Conservation (phyloP, 2,113 vertebrate species). For the Camelus dromedarius region DNA sequence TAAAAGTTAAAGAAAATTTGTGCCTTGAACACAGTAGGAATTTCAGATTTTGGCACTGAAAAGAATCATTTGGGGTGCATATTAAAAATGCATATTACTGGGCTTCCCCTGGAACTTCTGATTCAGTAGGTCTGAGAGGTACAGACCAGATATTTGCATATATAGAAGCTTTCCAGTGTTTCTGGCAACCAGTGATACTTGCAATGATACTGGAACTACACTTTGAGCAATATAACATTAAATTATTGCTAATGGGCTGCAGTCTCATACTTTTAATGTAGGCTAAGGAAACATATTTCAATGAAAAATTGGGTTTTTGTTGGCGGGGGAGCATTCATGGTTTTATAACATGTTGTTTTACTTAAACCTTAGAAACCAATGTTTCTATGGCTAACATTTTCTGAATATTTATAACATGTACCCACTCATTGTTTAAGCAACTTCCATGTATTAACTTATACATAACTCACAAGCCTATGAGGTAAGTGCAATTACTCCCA, state of each 20-base stretch:
- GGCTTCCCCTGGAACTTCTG: neutral
- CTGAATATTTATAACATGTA: neutral
- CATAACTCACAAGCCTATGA: neutral
- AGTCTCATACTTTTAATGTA: neutral
- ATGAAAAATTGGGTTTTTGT: neutral
- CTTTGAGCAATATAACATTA: neutral
- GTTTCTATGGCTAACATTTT: neutral
- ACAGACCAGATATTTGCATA: neutral
- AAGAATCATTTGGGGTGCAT: neutral
- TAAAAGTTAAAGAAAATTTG: conserved; percentile 21
- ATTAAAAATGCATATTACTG: neutral
- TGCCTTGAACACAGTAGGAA: neutral
- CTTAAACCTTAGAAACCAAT: neutral
- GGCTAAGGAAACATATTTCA: neutral
- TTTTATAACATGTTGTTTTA: neutral
- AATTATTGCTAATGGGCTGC: neutral
- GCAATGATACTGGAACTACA: neutral
- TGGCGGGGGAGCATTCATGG: neutral
- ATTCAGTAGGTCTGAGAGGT: neutral
- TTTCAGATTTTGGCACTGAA: neutral
- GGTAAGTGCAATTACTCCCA: neutral
- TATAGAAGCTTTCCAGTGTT: neutral
- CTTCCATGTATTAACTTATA: neutral
- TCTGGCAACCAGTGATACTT: neutral
- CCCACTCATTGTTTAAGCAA: neutral